Evolutionary conservation across 2,797 vertebrate species (phyloP), one percentile per base, ranked within the genome.

Genomic region (Cynodonichthys magdalenae): DNA sequence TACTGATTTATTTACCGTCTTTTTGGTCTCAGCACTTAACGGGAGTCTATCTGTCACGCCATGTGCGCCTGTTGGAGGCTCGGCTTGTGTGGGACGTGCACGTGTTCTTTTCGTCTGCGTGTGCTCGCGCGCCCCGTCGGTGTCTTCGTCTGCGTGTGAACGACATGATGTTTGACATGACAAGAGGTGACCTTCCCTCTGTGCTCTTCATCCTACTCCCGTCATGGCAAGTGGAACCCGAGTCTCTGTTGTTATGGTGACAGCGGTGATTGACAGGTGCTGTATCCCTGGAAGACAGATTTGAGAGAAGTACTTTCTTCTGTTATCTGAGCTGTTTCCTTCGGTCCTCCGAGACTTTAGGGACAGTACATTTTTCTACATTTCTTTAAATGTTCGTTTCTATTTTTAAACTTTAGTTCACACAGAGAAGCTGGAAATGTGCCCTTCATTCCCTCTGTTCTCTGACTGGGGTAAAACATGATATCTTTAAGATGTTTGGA

Each of bases 161-260:
- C 36, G 27, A 70, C 74, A 71, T 18, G 56, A 65, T 71, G 85
- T 82, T 69, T 86, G 86, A 89, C 88, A 85, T 86, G 89, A 89
- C 88, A 87, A 75, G 87, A 81, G 87, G 83, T 89, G 87, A 91
- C 90, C 89, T 91, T 92, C 84, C 77, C 50, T 80, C 81, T 73
- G 73, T 77, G 69, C 83, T 85, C 79, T 69, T 80, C 64, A 66
- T 84, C 84, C 83, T 77, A 66, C 60, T 80, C 63, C 79, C 75
- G 76, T 84, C 88, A 74, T 69, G 61, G 48, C 74, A 74, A 60
- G 77, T 77, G 65, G 64, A 80, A 81, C 59, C 79, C 69, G 45
- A 64, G 79, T 75, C 71, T 83, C 70, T 49, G 86, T 91, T 80
- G 89, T 87, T 84, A 87, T 85, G 81, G 87, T 71, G 83, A 90